Conservation (phyloP, 64 coral and sea anemone species). For the Stichodactyla helianthus region DNA sequence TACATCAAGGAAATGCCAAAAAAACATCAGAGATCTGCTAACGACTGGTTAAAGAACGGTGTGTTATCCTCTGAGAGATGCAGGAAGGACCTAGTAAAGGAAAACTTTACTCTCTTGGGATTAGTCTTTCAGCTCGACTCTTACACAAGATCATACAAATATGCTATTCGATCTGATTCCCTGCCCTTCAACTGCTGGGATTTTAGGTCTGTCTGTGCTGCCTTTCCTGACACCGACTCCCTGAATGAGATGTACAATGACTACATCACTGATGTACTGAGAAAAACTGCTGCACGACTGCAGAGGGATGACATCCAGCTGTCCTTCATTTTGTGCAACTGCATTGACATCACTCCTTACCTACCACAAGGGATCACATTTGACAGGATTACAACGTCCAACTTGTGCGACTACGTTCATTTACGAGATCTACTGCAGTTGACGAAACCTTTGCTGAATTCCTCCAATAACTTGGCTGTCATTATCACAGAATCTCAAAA, state of each 20-base stretch:
- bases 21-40: conserved; percentile 33
- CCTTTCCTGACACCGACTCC: neutral
- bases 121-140: neutral
- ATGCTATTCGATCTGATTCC: conserved; percentile 13
- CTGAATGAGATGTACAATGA: conserved; percentile 36
- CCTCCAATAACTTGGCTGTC: conserved; percentile 9
- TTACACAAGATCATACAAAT: neutral
- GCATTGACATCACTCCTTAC: conserved; percentile 20
- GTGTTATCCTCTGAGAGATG: neutral
- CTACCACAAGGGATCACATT: conserved; percentile 14
- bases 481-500: conserved; percentile 42
- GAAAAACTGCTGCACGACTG: conserved; percentile 15
- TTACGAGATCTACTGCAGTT: neutral
- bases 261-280: conserved; percentile 35
- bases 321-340: conserved; percentile 42
- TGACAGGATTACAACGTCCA: conserved; percentile 47
- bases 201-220: conserved; percentile 11
- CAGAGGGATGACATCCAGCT: conserved; percentile 17
- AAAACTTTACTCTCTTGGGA: conserved; percentile 38
- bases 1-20: conserved; percentile 41
- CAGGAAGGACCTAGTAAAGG: neutral
- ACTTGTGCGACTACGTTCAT: conserved; percentile 29
- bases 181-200: conserved; percentile 40
- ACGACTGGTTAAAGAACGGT: conserved; percentile 45
- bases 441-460: conserved; percentile 24